These are phyloP conservation scores for Oncorhynchus kisutch DNA, from an alignment of 2,113 vertebrate genomes.

Conservation along the genomic window DNA sequence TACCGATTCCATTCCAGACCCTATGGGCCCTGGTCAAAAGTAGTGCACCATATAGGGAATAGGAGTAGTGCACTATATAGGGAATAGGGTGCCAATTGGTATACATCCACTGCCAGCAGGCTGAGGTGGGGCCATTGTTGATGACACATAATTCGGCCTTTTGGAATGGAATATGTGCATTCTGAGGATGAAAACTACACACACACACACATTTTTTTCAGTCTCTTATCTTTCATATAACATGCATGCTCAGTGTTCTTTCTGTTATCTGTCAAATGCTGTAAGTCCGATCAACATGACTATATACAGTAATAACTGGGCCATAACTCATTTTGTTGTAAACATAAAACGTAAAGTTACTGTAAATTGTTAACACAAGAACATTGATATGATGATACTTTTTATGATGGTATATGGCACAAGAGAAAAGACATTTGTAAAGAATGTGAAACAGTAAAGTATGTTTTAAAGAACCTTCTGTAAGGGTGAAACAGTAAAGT, in stretches of 20 bases:
- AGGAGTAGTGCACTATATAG: no score
- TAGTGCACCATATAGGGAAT: no score
- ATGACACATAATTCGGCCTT: conserved; percentile 7
- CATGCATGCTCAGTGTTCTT: conserved; percentile 1
- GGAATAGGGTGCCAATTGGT: no score
- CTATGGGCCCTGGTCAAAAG: no score
- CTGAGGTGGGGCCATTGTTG: neutral
- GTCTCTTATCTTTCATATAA: conserved; percentile 16
- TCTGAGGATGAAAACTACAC: neutral
- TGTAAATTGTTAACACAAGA: neutral
- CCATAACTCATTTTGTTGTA: neutral
- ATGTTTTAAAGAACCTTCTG: neutral
- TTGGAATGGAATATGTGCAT: neutral
- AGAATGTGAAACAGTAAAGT: neutral
- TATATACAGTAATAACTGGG: neutral
- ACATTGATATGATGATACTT: no score
- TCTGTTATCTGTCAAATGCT: conserved; percentile 18
- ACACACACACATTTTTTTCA: conserved; percentile 4
- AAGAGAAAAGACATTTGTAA: no score
- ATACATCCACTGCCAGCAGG: no score
- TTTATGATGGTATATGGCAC: no score
- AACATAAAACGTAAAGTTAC: neutral
- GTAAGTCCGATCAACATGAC: neutral
- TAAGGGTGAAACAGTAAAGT: neutral
- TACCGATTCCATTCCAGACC: no score